These are phyloP conservation scores for Spongia lamella DNA, from an alignment of 37 sponge, comb jelly and placozoan species.

Conservation along the genomic window DNA sequence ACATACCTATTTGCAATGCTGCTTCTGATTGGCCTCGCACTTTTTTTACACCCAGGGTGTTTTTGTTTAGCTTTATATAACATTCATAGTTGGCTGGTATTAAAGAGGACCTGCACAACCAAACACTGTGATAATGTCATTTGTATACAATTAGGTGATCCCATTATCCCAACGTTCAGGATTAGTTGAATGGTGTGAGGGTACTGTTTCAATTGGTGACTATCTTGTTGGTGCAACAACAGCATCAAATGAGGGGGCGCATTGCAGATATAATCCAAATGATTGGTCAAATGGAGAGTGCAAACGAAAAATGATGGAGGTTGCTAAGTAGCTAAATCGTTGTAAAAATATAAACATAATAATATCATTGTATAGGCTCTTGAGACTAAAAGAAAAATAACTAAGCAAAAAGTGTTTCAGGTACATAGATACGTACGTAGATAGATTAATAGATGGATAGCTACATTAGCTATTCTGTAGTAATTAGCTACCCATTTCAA, in stretches of 20 bases:
- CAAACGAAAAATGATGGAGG: conserved; percentile 57
- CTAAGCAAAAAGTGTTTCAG: conserved; percentile 7
- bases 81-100: too few species aligned
- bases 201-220: conserved; percentile 80
- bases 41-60: too few species aligned
- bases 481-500: too few species aligned
- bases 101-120: too few species aligned
- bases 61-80: too few species aligned
- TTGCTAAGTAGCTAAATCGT: background rate
- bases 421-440: too few species aligned
- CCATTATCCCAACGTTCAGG: conserved; percentile 93
- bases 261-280: conserved; percentile 71
- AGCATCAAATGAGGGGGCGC: conserved; percentile 68
- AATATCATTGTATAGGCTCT: background rate
- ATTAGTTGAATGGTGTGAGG: conserved; percentile 97
- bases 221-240: conserved; percentile 76
- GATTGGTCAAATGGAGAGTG: conserved; percentile 68
- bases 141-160: conserved; percentile 63
- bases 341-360: too few species aligned
- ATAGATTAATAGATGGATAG: too few species aligned
- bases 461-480: too few species aligned
- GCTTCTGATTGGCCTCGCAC: too few species aligned
- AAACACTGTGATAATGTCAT: too few species aligned
- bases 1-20: too few species aligned
- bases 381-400: background rate